Conservation (phyloP, 2,888 invertebrate species). For the Tholera decimalis region DNA sequence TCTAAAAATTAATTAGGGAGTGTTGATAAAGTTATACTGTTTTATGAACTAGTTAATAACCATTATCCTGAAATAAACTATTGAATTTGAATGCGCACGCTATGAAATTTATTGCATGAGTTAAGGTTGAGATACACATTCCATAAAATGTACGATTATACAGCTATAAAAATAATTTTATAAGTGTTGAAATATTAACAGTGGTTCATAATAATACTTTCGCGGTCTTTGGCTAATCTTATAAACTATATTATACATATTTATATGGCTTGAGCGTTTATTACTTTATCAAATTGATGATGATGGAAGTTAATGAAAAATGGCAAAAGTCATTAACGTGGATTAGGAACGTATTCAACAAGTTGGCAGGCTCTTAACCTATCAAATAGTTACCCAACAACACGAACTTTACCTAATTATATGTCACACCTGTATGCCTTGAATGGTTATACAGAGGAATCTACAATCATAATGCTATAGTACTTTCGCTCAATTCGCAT, state of each 20-base stretch:
- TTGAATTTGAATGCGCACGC: conserved; percentile 19
- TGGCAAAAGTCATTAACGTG: background rate
- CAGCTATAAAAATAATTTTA: conserved; percentile 42
- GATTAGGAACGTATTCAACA: too few species aligned
- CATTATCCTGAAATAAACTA: conserved; percentile 11
- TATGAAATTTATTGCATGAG: conserved; percentile 32
- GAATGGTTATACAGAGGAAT: too few species aligned
- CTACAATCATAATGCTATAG: too few species aligned
- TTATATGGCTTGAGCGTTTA: conserved; percentile 7
- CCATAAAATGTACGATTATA: conserved; percentile 24
- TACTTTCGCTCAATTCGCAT: too few species aligned
- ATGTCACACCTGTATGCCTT: too few species aligned
- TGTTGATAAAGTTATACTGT: background rate
- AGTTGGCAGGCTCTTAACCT: too few species aligned
- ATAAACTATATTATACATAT: conserved; percentile 18
- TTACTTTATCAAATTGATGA: conserved; percentile 20
- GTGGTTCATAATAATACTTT: conserved; percentile 39
- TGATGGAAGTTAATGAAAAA: background rate
- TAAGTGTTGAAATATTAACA: conserved; percentile 53
- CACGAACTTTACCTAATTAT: too few species aligned
- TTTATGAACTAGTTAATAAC: conserved; percentile 5
- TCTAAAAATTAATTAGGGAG: background rate
- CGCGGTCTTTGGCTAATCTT: conserved; percentile 16
- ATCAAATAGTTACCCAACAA: too few species aligned
- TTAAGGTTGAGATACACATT: conserved; percentile 38